Base-by-base conservation (phyloP, 2,797 vertebrate species). In the Sebastes ruberrimus region DNA sequence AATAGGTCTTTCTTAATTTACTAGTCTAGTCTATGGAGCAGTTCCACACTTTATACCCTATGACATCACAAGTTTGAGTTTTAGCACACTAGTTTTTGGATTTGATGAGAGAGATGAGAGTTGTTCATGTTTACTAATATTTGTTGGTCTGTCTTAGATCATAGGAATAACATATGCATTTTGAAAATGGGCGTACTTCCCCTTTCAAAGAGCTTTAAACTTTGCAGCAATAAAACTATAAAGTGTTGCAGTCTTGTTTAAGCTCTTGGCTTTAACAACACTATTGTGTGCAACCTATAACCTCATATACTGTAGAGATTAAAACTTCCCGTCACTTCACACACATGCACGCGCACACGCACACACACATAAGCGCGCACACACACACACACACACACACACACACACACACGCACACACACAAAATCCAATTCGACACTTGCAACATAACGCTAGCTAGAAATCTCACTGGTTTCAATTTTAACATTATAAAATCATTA, bases 221-320 rank as follows among this genome's bases (percentile, higher is more conserved):
- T 72, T 71, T 11, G 25, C 32, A 68, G 59, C 28, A 38, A 38
- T 74, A 64, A 66, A 72, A 68, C 63, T 49, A 52, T 49, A 28
- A 78, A 69, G 72, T 35, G 25, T 42, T 61, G 8, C 23, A 1
- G 6, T 62, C 35, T 75, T 49, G 55, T 66, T 63, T 64, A 35
- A 60, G 23, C 10, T 32, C 20, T 38, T 52, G 66, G 25, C 46
- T 73, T 82, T 78, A 74, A 79, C 38, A 79, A 23, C 38, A 4
- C 25, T 23, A 22, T 5, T 72, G 46, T 33, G 28, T 71, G 25
- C 53, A 70, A 68, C 55, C 11, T 6, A 60, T 25, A 63, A 32
- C 9, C 6, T n/a, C 60, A 35, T 16, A 63, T 2, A 55, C 7
- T 56, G 38, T 25, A 16, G 16, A 38, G 62, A 27, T 72, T 30